Percentiles rank a stretch among this genome's conserved stretches.
These are phyloP conservation scores for Potorous gilbertii DNA, from an alignment of 2,797 vertebrate species.

Conservation along the genomic window DNA sequence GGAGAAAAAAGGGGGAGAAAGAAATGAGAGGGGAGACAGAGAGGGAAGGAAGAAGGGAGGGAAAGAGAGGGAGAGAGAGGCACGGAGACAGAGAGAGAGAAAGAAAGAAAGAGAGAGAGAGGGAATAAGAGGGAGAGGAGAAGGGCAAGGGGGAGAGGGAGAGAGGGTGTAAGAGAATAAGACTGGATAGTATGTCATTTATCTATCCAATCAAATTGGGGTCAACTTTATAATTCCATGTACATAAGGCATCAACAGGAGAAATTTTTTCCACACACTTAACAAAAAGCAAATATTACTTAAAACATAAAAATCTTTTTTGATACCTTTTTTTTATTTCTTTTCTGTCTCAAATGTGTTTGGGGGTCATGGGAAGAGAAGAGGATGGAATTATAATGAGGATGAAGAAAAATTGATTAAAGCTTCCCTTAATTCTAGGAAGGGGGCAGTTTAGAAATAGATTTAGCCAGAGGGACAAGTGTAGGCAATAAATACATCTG, in stretches of 20 bases:
- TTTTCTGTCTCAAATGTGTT: background rate
- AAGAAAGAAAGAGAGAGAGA: background rate
- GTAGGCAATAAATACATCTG: background rate
- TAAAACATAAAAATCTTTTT: background rate
- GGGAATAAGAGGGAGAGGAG: background rate
- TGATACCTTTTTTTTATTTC: background rate
- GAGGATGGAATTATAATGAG: background rate
- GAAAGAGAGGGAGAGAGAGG: background rate
- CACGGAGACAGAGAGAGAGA: background rate
- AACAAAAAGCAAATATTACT: background rate
- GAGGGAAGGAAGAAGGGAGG: rapidly evolving
- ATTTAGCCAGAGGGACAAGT: background rate
- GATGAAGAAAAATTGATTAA: background rate
- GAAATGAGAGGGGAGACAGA: no score
- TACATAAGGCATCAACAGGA: background rate
- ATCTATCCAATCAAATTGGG: background rate
- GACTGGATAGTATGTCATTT: background rate
- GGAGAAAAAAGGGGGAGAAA: background rate
- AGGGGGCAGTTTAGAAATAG: background rate
- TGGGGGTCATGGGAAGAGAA: background rate
- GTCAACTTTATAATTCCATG: background rate
- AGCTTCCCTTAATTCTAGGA: background rate
- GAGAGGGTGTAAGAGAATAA: no score
- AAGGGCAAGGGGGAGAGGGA: background rate
- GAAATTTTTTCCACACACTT: background rate